These are phyloP conservation scores for Phalera bucephala DNA, from an alignment of 2,888 invertebrate species.

Conservation along the genomic window DNA sequence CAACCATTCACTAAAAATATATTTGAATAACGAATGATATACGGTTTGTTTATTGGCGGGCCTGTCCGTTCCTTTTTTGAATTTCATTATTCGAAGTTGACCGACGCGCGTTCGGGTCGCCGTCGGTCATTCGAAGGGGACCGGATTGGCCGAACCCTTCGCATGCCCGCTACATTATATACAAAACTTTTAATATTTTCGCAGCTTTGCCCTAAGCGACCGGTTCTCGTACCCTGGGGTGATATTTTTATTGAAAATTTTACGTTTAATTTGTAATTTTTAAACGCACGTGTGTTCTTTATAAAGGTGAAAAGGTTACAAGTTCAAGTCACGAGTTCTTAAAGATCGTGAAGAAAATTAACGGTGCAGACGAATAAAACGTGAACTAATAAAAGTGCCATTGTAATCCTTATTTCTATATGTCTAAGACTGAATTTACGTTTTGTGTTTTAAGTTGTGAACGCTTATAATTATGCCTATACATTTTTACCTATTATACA, in stretches of 20 bases:
- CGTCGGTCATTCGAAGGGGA: slow-evolving; percentile 65
- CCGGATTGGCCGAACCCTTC: slow-evolving; percentile 62
- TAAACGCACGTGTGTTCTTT: slow-evolving; percentile 65
- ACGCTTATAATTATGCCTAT: not conserved
- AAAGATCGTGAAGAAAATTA: slow-evolving; percentile 25
- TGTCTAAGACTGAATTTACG: not conserved
- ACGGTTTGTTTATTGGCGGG: slow-evolving; percentile 83
- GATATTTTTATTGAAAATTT: slow-evolving; percentile 68
- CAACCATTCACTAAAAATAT: slow-evolving; percentile 75
- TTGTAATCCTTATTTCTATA: slow-evolving; percentile 11
- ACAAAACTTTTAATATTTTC: slow-evolving; percentile 72
- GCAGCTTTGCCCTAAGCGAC: slow-evolving; percentile 66
- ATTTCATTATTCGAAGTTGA: slow-evolving; percentile 70
- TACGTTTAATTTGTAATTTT: slow-evolving; percentile 78
- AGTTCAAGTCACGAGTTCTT: slow-evolving; percentile 49
- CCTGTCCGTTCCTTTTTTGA: slow-evolving; percentile 73
- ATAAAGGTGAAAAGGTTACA: slow-evolving; percentile 66
- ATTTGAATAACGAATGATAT: slow-evolving; percentile 82
- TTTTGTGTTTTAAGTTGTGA: not conserved
- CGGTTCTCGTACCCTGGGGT: slow-evolving; percentile 51
- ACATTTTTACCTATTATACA: slow-evolving; percentile 7
- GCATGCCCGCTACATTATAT: slow-evolving; percentile 65
- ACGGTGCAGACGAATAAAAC: slow-evolving; percentile 9
- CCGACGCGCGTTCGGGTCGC: slow-evolving; percentile 73
- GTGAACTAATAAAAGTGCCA: slow-evolving; percentile 4